Evolutionary conservation across 37 sponge, comb jelly and placozoan genomes (phyloP), one percentile per base, ranked within the genome.

Genomic region (Geodia barretti): DNA sequence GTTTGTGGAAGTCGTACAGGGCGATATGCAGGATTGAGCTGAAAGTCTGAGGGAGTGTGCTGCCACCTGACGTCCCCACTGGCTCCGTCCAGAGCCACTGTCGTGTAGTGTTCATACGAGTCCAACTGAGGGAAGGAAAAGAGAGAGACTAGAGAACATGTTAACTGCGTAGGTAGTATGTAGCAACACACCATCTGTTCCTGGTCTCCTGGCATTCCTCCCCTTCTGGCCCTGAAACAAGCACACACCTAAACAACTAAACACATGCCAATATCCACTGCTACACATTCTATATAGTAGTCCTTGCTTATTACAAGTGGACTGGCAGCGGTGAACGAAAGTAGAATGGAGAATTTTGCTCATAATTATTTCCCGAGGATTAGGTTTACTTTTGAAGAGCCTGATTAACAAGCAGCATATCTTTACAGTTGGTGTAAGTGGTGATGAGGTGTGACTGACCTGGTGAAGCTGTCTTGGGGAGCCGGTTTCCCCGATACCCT

Each of bases 51-150:
- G 4, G 78, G 88, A 32, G 90, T 81, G 59, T 83, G 91, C 24
- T 78, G 76, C 91, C 91, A 90, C 29, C 93, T 79, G 59, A 79
- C 66, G 23, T 79, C 88, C 0, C 91, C 91, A 80, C 65, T 37
- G 11, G 65, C 43, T 1, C 94, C 92, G 26, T 84, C 79, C 47
- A 92, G 74, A 29, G 93, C 89, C 73, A 62, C 40, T 70, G 63
- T 71, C 4, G 77, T 60, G 54, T 81, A 82, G 62, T 72, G 77
- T 20, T 59, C 78, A 21, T 72, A 76, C 34, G 66, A 68, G 8
- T 70, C 61, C 31, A 80, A 30, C 81, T 87, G 24, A 62, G 59
- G 25, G 38, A 33, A 32, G 0, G 43, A 31, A 26, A 24, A n/a
- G 28, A 8, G 35, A 29, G 33, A 62, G 76, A 17, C 11, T 23